phyloP scores from a whole-genome alignment of 2,888 invertebrate genomes.

The Dendrolimus houi region DNA sequence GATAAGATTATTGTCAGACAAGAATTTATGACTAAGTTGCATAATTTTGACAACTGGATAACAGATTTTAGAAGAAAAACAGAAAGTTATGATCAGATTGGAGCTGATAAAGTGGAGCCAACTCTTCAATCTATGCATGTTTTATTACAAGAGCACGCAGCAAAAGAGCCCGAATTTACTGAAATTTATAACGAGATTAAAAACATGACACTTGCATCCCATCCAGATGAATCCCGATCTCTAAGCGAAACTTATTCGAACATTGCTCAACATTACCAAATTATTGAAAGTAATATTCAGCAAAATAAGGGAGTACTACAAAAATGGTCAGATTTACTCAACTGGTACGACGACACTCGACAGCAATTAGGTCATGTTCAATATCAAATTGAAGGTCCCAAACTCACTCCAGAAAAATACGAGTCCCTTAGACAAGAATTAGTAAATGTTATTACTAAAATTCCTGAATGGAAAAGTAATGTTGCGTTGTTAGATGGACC shows the following conservation, averaged over 20 bases:
- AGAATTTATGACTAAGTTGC: constrained; percentile 87
- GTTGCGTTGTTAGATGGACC: constrained; percentile 82
- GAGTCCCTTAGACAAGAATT: constrained; percentile 82
- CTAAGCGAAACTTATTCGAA: constrained; percentile 86
- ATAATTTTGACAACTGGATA: constrained; percentile 88
- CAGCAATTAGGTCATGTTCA: constrained; percentile 88
- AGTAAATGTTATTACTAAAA: constrained; percentile 79
- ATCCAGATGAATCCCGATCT: constrained; percentile 84
- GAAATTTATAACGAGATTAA: constrained; percentile 90
- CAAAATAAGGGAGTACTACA: constrained; percentile 85
- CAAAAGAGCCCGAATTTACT: constrained; percentile 86
- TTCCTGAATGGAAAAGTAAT: constrained; percentile 82
- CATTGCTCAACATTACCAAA: constrained; percentile 86
- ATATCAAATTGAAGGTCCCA: constrained; percentile 86
- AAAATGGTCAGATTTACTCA: constrained; percentile 89
- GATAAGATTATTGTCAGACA: constrained; percentile 88
- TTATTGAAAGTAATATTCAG: constrained; percentile 83
- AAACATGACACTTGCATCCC: constrained; percentile 80
- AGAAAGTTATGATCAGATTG: constrained; percentile 87
- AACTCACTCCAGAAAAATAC: constrained; percentile 82
- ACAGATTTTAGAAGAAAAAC: constrained; percentile 82
- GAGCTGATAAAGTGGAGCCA: constrained; percentile 87
- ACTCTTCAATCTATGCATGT: constrained; percentile 87
- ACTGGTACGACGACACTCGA: constrained; percentile 87
- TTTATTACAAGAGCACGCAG: constrained; percentile 89